Evolutionary conservation across 2,888 invertebrate species (phyloP), one percentile per base, ranked within the genome.

Genomic region (Callyntrura sp.): DNA sequence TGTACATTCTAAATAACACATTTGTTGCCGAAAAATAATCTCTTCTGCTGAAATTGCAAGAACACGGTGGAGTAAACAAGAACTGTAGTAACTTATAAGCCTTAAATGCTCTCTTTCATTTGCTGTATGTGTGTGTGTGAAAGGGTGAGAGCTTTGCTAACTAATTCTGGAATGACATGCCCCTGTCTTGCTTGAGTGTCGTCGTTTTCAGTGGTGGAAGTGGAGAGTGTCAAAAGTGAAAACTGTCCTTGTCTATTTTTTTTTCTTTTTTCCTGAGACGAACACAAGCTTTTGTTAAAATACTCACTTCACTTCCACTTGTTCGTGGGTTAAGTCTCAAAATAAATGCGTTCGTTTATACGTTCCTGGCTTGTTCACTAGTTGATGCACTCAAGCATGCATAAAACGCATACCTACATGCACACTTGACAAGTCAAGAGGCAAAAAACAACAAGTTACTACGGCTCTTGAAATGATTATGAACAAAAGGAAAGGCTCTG

Each of bases 351-450:
- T n/a, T 73, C 0, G 65, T 11, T 12, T 65, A 65, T 65, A 65
- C 25, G 28, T 65, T 3, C 23, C 17, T 76, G 17, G n/a, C 70
- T 70, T 70, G 43, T 43, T 70, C 43, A 60, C 20, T 43, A 23
- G n/a, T 11, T 20, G 60, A 60, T 65, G 65, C 76, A 76, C 28
- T 76, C 23, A 14, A 76, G 20, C 76, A 17, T 70, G 45, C 14
- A 35, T 25, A 25, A 65, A 23, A 12, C 28, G 65, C 25, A 48
- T 76, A 17, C 68, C 35, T 68, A 43, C 55, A 57, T 70, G 70
- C 70, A 70, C 84, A 55, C 73, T 85, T 85, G 84, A 60, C 73
- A 85, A 85, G 70, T 57, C 57, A 73, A 85, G 70, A 83, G 51
- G 20, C 12, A 51, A 14, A 85, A 85, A 73, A 85, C 84, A 73